These are phyloP conservation scores for Subacronicta megacephala DNA, from an alignment of 2,888 invertebrate genomes.

Conservation along the genomic window DNA sequence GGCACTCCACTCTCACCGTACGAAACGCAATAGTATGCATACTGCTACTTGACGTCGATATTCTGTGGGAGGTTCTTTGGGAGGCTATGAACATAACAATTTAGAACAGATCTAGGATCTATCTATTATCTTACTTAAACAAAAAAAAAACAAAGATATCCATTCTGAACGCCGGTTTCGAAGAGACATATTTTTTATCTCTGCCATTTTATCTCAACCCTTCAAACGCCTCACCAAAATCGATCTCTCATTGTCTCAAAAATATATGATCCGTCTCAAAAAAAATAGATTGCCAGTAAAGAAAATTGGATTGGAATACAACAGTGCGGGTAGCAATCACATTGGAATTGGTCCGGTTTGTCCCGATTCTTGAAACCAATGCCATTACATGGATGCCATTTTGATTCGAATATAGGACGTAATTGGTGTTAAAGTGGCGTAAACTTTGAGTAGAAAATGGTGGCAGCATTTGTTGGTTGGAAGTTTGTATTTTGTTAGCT, in stretches of 20 bases:
- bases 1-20: too few species aligned
- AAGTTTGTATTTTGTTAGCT: background rate
- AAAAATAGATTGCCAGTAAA: constrained; percentile 52
- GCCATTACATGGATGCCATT: constrained; percentile 51
- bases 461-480: background rate
- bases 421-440: constrained; percentile 40
- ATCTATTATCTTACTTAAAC: too few species aligned
- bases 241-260: constrained; percentile 47
- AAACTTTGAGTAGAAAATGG: constrained; percentile 22
- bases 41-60: too few species aligned
- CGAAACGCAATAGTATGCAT: too few species aligned
- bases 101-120: too few species aligned
- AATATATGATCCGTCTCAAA: constrained; percentile 45
- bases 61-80: too few species aligned
- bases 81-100: too few species aligned
- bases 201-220: background rate
- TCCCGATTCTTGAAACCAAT: constrained; percentile 44
- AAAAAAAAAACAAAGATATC: too few species aligned
- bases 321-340: constrained; percentile 54
- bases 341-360: constrained; percentile 45
- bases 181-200: background rate
- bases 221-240: constrained; percentile 19
- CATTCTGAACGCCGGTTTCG: background rate
- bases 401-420: constrained; percentile 46
- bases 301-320: constrained; percentile 59